A percentile compares a stretch with the other conserved stretches of the same genome.
phyloP scores from a whole-genome alignment of 2,888 invertebrate species.

The Rhingia rostrata region DNA sequence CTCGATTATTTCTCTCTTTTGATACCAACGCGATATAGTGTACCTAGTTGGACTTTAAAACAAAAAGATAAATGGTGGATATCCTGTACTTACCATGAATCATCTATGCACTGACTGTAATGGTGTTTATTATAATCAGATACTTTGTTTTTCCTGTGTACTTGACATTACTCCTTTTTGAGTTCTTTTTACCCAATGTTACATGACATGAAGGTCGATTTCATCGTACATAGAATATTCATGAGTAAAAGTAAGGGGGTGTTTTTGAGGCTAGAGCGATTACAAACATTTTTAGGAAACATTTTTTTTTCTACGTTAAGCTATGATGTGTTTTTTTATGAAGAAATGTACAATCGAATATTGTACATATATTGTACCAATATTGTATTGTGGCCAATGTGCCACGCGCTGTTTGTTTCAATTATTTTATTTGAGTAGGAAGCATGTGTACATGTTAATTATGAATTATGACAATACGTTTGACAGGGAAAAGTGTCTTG shows the following conservation, averaged over 20 bases:
- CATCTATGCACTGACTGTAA: constrained; percentile 39
- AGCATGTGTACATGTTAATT: constrained; percentile 34
- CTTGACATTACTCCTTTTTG: constrained; percentile 9
- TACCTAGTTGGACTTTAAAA: constrained; percentile 4
- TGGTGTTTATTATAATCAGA: constrained; percentile 43
- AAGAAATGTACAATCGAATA: constrained; percentile 32
- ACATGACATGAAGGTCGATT: constrained; percentile 11
- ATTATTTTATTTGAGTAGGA: constrained; percentile 12
- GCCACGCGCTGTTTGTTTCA: constrained; percentile 40
- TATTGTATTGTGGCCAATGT: constrained; percentile 22
- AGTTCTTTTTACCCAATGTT: background rate
- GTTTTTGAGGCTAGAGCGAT: constrained; percentile 13
- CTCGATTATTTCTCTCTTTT: background rate
- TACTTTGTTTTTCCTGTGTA: constrained; percentile 3
- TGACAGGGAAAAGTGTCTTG: too few relatives aligned
- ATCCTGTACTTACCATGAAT: constrained; percentile 64
- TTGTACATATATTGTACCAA: too few relatives aligned
- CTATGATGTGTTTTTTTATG: background rate
- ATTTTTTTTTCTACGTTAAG: constrained; percentile 4
- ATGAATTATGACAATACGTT: background rate
- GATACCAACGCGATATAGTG: constrained; percentile 3
- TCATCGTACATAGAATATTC: constrained; percentile 37
- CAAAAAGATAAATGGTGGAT: constrained; percentile 36
- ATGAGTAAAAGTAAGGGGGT: constrained; percentile 10
- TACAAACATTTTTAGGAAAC: constrained; percentile 16